A percentile compares a stretch with the other conserved stretches of the same genome.
Conservation (phyloP, 2,797 vertebrate species). For the Atherinosoma microstoma region DNA sequence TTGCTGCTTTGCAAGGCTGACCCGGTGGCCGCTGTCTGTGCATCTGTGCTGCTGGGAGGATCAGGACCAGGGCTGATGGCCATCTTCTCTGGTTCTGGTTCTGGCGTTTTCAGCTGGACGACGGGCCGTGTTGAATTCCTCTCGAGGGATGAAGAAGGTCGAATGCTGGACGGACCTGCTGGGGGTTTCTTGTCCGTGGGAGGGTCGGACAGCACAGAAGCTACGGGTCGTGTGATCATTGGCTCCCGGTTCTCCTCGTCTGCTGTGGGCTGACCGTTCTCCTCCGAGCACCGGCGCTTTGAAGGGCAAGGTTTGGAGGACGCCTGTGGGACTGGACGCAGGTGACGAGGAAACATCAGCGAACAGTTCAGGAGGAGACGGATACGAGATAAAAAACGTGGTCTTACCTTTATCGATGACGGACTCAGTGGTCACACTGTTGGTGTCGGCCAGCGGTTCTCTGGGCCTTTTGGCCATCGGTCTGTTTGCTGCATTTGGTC, state of each 20-base stretch:
- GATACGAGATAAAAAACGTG: neutral
- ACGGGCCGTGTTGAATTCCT: constrained; percentile 16
- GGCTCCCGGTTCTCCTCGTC: constrained; percentile 86
- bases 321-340: constrained; percentile 76
- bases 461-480: constrained; percentile 85
- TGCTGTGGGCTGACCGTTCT: constrained; percentile 65
- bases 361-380: neutral
- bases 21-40: constrained; percentile 3
- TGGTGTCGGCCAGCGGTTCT: constrained; percentile 89
- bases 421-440: constrained; percentile 77
- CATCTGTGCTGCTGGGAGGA: constrained; percentile 34
- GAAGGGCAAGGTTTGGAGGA: constrained; percentile 91
- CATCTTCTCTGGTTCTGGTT: constrained; percentile 36
- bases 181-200: constrained; percentile 76
- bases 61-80: constrained; percentile 3
- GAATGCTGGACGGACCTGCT: constrained; percentile 26
- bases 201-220: constrained; percentile 61
- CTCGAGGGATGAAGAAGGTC: constrained; percentile 52
- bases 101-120: constrained; percentile 19
- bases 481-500: constrained; percentile 83
- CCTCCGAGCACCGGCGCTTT: constrained; percentile 90
- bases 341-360: constrained; percentile 1
- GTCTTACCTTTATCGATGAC: constrained; percentile 84
- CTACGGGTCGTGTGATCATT: constrained; percentile 15
- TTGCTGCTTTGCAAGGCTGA: constrained; percentile 27